Conservation (phyloP, 64 coral and sea anemone genomes). For the Anthopleura sola region DNA sequence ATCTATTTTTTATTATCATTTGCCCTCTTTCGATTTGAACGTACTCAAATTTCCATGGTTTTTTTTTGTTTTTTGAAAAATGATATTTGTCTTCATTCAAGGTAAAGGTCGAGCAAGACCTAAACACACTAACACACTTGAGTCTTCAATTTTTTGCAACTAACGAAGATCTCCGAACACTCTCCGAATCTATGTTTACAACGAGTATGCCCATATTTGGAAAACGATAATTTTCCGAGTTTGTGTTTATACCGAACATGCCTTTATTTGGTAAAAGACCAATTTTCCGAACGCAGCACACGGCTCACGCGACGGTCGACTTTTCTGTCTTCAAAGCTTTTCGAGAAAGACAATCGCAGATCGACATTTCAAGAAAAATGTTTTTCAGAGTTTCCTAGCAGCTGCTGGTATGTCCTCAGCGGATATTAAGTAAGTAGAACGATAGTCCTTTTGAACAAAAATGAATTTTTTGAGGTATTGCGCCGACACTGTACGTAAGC, state of each 20-base stretch:
- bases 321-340: background rate
- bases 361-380: constrained; percentile 6
- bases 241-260: background rate
- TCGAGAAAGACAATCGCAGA: no score
- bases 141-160: no score
- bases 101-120: no score
- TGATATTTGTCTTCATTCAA: no score
- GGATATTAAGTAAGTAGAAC: constrained; percentile 48
- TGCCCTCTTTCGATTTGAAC: no score
- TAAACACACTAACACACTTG: no score
- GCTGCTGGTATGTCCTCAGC: constrained; percentile 44
- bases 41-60: no score
- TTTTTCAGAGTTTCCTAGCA: constrained; percentile 46
- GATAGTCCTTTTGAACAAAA: background rate
- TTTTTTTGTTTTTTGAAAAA: no score
- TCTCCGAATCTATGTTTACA: background rate
- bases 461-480: background rate
- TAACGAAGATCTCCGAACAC: no score
- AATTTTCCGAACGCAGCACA: background rate
- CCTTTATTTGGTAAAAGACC: background rate
- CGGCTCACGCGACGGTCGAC: background rate
- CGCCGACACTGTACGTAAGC: background rate
- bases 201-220: background rate
- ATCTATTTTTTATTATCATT: no score
- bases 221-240: background rate